Conservation (phyloP, 92 coral and sea anemone genomes). For the Phenganax stokvisi region DNA sequence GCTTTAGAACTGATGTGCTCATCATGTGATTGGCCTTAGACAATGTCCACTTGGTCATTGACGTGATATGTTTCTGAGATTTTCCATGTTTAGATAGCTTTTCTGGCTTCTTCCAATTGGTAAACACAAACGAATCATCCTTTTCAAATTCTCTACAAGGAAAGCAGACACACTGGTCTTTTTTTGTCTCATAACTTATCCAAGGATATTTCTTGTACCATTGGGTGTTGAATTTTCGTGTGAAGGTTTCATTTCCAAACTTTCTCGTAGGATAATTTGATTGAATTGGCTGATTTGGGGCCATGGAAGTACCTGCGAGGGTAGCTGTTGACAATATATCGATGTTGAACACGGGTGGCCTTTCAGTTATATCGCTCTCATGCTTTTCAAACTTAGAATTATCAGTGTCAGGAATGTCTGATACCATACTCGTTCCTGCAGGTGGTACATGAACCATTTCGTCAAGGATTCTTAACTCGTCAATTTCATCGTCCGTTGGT, state of each 20-base stretch:
- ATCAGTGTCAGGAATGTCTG: slow-evolving; percentile 1
- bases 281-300: slow-evolving; percentile 15
- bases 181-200: slow-evolving; percentile 5
- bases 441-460: slow-evolving; percentile 13
- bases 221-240: slow-evolving; percentile 15
- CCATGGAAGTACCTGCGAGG: background rate
- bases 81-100: slow-evolving; percentile 38
- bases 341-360: slow-evolving; percentile 1
- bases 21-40: slow-evolving; percentile 36
- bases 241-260: slow-evolving; percentile 18
- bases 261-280: slow-evolving; percentile 17
- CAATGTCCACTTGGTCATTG: slow-evolving; percentile 39
- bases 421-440: background rate
- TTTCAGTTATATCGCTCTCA: slow-evolving; percentile 13
- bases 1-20: slow-evolving; percentile 40
- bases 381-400: background rate
- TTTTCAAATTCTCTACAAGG: slow-evolving; percentile 21
- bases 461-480: background rate
- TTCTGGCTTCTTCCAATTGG: slow-evolving; percentile 43
- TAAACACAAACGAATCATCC: slow-evolving; percentile 36
- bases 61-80: slow-evolving; percentile 43
- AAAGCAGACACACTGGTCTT: slow-evolving; percentile 23
- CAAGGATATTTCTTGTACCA: slow-evolving; percentile 17
- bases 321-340: background rate
- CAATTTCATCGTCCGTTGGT: slow-evolving; percentile 4